Evolutionary conservation across 2,888 invertebrate species (phyloP), one percentile per base, ranked within the genome.

Genomic region (Ptilodon capucinus): DNA sequence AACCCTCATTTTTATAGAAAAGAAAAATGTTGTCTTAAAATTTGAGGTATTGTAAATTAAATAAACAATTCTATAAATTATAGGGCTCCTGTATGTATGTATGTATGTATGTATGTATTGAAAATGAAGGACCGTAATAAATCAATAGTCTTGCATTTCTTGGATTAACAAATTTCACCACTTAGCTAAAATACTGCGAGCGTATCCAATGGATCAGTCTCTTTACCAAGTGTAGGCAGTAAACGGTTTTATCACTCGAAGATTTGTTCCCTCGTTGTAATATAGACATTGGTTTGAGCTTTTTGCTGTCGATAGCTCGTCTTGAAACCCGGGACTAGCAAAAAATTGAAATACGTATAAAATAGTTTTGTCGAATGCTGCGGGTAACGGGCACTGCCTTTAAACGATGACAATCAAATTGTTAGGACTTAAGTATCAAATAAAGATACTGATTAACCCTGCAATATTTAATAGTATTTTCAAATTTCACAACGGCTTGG

Each of bases 161-260:
- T n/a, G n/a, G 11, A n/a, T 0, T n/a, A 28, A n/a, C 3, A n/a
- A 28, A 28, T 28, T 28, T n/a, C 4, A n/a, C 25, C 9, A 11
- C 0, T n/a, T 4, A 2, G 28, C 8, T 21, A 2, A 28, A 28
- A 28, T 28, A 11, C 28, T 28, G 32, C 19, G 18, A 28, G 3
- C 11, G 17, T 35, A 17, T 14, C 32, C 13, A 8, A 38, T 38
- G 16, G 19, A 38, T 19, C 9, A 19, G 38, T 4, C 40, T 11
- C 40, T 25, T 40, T 60, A 64, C 51, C 41, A 48, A 35, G 51
- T 54, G 45, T 47, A 44, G 46, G 55, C 53, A 61, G 59, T 68
- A 68, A 68, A 67, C 42, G 49, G 36, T 58, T 67, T 67, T 67
- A 67, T 40, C 40, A 16, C 25, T 16, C 16, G 51, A 62, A 58